Base-by-base conservation (phyloP, 1,140 invertebrate species). In the Asbolus verrucosus region DNA sequence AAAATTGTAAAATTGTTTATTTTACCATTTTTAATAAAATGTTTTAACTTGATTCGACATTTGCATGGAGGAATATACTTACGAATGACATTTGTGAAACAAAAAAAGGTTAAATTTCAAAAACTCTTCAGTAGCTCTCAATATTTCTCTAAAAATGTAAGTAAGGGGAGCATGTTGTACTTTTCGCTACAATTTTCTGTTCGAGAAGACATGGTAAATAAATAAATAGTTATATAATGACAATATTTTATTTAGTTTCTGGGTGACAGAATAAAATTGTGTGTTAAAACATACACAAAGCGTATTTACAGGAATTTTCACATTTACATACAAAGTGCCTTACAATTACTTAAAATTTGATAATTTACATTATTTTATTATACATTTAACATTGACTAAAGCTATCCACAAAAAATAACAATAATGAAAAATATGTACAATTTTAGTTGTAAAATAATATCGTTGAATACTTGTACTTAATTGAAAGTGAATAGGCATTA, bases 291-390 rank as follows among this genome's bases (percentile, higher is more conserved):
- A 69, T 69, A 65, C 66, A 72, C 66, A 65, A 65, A 72, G 70
- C 70, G n/a, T 68, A 69, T 36, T 39, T 65, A 59, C 36, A 68
- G 31, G 41, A 68, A 71, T 63, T 67, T 67, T 67, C 27, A 62
- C 36, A 65, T 39, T 27, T 67, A 72, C 70, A 72, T 68, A 72
- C 30, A 72, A 67, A 72, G 66, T 72, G 70, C 70, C 62, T 72
- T 72, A 72, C 50, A 68, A 68, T 38, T 68, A 68, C 18, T 65
- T 69, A 66, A 41, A 43, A 63, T 54, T 61, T 39, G 30, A 43
- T 70, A 70, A 66, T 70, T 54, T 70, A 70, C 69, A 70, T 70
- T 50, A 54, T 70, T 43, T 70, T 46, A 16, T 50, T 33, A 69
- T 72, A 65, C 62, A 65, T 50, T 41, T 41, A 65, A 65, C 62